A percentile compares a stretch with the other conserved stretches of the same genome.
Evolutionary conservation across 2,888 invertebrate species (phyloP).

Genomic region (Drosophila fungiperda): DNA sequence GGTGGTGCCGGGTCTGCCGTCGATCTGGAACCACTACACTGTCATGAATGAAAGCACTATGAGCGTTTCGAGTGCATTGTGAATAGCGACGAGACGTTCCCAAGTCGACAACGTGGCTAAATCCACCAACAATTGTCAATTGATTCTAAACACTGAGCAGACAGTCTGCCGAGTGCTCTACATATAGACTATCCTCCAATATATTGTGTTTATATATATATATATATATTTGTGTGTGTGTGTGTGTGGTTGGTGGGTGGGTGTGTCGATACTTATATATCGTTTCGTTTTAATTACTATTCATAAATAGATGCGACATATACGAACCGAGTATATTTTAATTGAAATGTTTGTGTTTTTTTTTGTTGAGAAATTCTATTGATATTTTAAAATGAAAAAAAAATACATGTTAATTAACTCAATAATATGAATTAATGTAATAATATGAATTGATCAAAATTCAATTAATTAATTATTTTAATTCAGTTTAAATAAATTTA

Average conservation of each 20-base stretch:
- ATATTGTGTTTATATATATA: not conserved
- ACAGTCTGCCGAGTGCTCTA: not conserved
- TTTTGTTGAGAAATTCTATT: not conserved
- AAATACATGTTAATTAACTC: not conserved
- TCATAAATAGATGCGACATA: not conserved
- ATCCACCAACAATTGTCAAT: slow-evolving; percentile 9
- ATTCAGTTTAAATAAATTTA: not conserved
- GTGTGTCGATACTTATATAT: not conserved
- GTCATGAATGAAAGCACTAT: slow-evolving; percentile 41
- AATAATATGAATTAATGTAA: not conserved
- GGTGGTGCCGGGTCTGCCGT: slow-evolving; percentile 22
- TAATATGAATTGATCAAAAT: not conserved
- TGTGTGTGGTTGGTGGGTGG: not conserved
- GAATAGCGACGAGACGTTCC: slow-evolving; percentile 29
- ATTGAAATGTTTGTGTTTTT: not conserved
- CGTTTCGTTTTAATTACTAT: slow-evolving; percentile 3
- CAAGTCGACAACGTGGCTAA: slow-evolving; percentile 17
- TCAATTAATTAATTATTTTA: not conserved
- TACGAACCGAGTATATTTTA: not conserved
- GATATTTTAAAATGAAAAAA: not conserved
- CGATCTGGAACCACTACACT: slow-evolving; percentile 40
- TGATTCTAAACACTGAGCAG: slow-evolving; percentile 14
- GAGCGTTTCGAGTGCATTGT: slow-evolving; percentile 35
- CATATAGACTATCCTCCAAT: slow-evolving; percentile 6
- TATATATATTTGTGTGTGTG: not conserved